Conservation (phyloP, 2,888 invertebrate genomes). For the Litoditis marina region DNA sequence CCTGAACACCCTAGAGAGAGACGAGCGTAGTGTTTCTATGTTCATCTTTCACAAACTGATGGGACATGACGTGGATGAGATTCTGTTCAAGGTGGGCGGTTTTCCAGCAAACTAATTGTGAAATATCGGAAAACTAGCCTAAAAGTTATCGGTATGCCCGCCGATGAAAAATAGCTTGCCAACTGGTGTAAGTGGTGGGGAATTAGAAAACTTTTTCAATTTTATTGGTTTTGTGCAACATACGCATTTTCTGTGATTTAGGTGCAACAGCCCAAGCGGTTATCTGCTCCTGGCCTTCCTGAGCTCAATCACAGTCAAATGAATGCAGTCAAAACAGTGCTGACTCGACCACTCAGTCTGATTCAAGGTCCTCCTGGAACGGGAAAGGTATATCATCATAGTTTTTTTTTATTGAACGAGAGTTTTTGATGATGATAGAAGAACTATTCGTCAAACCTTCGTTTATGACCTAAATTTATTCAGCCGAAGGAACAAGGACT, state of each 20-base stretch:
- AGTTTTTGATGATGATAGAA: no score
- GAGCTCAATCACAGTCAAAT: constrained; percentile 96
- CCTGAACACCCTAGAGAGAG: constrained; percentile 88
- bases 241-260: constrained; percentile 4
- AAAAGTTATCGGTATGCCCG: no score
- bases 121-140: no score
- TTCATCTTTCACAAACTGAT: constrained; percentile 94
- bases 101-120: no score
- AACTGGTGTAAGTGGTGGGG: background rate
- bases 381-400: constrained; percentile 31
- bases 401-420: background rate
- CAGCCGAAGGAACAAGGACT: background rate
- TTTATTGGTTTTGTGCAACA: background rate
- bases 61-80: constrained; percentile 70
- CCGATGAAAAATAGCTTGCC: no score
- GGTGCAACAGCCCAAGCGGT: constrained; percentile 80
- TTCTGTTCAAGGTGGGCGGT: constrained; percentile 65
- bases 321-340: constrained; percentile 94
- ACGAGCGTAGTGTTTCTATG: constrained; percentile 90
- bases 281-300: constrained; percentile 86
- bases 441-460: background rate
- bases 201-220: background rate
- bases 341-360: constrained; percentile 88
- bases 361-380: constrained; percentile 75
- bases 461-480: constrained; percentile 1